phyloP scores from a whole-genome alignment of 2,113 vertebrate species.

The Paradoxurus hermaphroditus region DNA sequence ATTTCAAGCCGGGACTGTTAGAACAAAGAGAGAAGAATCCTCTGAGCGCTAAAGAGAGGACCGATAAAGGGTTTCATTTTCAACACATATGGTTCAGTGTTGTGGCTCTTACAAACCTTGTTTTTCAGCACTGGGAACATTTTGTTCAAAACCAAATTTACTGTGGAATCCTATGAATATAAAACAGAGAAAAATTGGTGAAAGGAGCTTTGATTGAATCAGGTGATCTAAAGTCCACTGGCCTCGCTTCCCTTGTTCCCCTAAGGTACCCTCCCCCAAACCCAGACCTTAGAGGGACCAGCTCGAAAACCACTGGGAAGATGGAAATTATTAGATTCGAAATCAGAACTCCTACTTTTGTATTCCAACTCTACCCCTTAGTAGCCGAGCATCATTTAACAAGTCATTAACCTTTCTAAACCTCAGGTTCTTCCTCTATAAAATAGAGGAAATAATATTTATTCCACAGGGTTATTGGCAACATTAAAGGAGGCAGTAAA shows the following conservation, averaged over 20 bases:
- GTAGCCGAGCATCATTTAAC: neutral
- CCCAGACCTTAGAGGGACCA: neutral
- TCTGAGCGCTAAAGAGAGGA: neutral
- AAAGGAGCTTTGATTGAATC: neutral
- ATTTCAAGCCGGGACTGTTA: neutral
- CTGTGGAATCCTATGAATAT: neutral
- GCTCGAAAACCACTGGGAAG: neutral
- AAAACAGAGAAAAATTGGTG: neutral
- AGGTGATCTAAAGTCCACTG: neutral
- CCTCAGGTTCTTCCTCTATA: slow-evolving; percentile 4
- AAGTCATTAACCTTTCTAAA: slow-evolving; percentile 37
- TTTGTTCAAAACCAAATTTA: neutral
- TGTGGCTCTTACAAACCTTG: neutral
- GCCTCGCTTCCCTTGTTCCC: fast-evolving
- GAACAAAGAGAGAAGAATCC: neutral
- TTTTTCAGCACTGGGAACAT: neutral
- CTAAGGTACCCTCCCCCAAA: neutral
- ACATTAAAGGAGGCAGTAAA: slow-evolving; percentile 24
- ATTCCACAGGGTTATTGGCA: neutral
- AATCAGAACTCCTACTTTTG: neutral
- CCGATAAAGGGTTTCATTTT: neutral
- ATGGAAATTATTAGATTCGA: neutral
- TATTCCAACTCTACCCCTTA: neutral
- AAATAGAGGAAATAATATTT: slow-evolving; percentile 41
- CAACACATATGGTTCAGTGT: neutral